Evolutionary conservation across 2,113 vertebrate species (phyloP).

Genomic region (Chroicocephalus ridibundus): DNA sequence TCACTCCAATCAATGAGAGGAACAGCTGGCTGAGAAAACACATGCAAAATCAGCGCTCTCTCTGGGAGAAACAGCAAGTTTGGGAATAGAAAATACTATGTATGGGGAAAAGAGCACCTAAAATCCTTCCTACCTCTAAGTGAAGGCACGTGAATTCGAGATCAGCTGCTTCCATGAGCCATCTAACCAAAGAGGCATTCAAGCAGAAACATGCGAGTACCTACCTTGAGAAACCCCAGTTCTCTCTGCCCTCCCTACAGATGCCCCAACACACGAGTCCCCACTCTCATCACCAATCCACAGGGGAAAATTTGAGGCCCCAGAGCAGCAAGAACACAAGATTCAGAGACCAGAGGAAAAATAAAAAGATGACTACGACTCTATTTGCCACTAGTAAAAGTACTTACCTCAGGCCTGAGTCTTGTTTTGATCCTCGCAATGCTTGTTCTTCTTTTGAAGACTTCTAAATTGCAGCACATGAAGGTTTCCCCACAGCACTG

Average conservation of each 20-base stretch:
- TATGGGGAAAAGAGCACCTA: background rate
- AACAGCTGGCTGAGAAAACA: background rate
- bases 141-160: background rate
- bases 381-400: background rate
- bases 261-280: background rate
- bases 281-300: background rate
- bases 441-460: background rate
- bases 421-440: background rate
- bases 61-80: background rate
- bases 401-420: background rate
- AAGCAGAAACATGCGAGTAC: background rate
- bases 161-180: background rate
- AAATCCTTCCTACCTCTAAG: background rate
- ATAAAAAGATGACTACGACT: background rate
- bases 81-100: background rate
- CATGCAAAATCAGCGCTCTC: background rate
- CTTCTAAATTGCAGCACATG: background rate
- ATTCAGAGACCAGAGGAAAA: background rate
- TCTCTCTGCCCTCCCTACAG: background rate
- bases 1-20: background rate
- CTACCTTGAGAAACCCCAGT: background rate
- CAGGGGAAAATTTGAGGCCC: background rate
- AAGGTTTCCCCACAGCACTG: background rate
- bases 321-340: background rate
- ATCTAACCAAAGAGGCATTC: background rate